phyloP scores from a whole-genome alignment of 37 sponge, comb jelly and placozoan genomes.

The Oscarella lobularis region DNA sequence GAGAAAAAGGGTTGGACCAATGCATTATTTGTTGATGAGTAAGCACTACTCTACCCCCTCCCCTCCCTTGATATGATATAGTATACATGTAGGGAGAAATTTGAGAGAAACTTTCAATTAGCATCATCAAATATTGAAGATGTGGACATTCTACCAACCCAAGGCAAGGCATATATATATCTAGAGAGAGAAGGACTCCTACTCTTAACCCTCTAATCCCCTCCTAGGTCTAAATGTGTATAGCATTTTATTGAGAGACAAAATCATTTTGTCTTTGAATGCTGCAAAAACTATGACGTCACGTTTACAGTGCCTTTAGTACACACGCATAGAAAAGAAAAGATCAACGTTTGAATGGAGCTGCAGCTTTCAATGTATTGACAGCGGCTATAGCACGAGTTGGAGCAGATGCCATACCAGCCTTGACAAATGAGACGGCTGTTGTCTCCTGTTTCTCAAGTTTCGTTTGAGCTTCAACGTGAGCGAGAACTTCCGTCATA shows the following conservation, averaged over 20 bases:
- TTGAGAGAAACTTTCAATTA: slow-evolving; percentile 26
- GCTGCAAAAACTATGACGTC: slow-evolving; percentile 72
- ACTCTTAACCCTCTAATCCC: neutral
- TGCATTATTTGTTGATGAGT: slow-evolving; percentile 60
- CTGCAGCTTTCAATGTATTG: neutral
- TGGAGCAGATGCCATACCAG: slow-evolving; percentile 16
- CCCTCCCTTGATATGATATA: too few relatives aligned
- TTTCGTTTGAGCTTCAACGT: slow-evolving; percentile 81
- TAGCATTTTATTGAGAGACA: slow-evolving; percentile 48
- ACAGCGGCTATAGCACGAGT: slow-evolving; percentile 13
- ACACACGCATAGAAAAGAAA: slow-evolving; percentile 20
- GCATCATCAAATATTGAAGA: slow-evolving; percentile 40
- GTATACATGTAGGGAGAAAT: slow-evolving; percentile 38
- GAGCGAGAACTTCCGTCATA: slow-evolving; percentile 74
- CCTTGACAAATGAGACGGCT: slow-evolving; percentile 46
- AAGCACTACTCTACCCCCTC: too few relatives aligned
- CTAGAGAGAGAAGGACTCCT: neutral
- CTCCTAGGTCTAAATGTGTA: slow-evolving; percentile 41
- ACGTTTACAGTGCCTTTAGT: too few relatives aligned
- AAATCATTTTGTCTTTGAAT: slow-evolving; percentile 47
- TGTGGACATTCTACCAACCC: slow-evolving; percentile 54
- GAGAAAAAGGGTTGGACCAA: slow-evolving; percentile 40
- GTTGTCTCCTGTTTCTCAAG: slow-evolving; percentile 80
- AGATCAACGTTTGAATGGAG: neutral
- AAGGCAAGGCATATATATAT: slow-evolving; percentile 22